phyloP scores from a whole-genome alignment of 2,888 invertebrate genomes.

The Lasioglossum malachurum region DNA sequence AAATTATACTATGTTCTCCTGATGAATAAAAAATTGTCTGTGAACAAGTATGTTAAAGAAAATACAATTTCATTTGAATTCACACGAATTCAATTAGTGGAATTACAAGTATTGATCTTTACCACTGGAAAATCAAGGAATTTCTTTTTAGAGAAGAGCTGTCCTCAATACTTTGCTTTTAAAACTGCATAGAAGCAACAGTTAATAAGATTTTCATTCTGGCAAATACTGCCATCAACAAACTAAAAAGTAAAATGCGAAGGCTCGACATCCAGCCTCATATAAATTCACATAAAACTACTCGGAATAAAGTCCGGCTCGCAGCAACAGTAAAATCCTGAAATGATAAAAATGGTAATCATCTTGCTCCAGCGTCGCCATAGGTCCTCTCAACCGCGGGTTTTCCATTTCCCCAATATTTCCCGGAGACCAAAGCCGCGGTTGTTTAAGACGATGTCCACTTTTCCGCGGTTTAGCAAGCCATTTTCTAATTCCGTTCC shows the following conservation, averaged over 20 bases:
- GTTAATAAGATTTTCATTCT: not conserved
- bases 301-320: not conserved
- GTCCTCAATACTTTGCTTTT: not conserved
- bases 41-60: not conserved
- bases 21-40: not conserved
- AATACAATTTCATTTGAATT: not conserved
- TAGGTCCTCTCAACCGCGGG: not conserved
- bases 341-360: slow-evolving; percentile 3
- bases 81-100: too few relatives aligned
- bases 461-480: not conserved
- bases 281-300: not conserved
- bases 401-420: not conserved
- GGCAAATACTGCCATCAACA: not conserved
- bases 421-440: not conserved
- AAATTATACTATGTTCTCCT: not conserved
- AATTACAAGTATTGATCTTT: not conserved
- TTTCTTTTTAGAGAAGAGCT: not conserved
- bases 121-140: not conserved
- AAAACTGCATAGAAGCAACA: not conserved
- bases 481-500: not conserved
- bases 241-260: not conserved
- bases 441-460: not conserved
- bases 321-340: not conserved
- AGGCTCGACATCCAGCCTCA: not conserved
- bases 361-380: not conserved